Conservation (phyloP, 2,113 vertebrate species). For the Eulemur macaco region DNA sequence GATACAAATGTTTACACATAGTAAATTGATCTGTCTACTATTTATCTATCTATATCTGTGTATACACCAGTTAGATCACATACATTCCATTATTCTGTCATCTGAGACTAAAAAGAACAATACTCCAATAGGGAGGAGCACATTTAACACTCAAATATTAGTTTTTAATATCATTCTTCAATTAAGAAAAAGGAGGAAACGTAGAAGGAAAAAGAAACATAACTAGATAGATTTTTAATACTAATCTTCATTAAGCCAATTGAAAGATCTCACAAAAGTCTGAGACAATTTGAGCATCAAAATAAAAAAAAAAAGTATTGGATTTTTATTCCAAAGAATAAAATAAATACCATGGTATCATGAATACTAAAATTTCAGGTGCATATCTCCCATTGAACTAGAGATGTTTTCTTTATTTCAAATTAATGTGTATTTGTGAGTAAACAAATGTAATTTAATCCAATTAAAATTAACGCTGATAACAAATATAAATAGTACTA, state of each 20-base stretch:
- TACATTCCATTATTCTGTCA: not conserved
- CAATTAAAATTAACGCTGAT: not conserved
- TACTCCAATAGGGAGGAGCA: not conserved
- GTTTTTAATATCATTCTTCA: not conserved
- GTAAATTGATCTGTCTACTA: not conserved
- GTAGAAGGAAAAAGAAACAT: not conserved
- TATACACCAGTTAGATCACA: not conserved
- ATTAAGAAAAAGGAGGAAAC: not conserved
- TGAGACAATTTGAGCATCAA: not conserved
- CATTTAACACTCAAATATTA: not conserved
- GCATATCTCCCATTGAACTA: not conserved
- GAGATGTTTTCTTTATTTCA: not conserved
- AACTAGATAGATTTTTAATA: not conserved
- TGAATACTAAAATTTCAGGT: not conserved
- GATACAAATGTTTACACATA: not conserved
- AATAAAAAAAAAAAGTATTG: not conserved
- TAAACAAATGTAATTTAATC: not conserved
- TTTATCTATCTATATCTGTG: not conserved
- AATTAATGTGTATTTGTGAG: not conserved
- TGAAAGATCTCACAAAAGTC: not conserved
- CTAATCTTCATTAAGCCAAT: not conserved
- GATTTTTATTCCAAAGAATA: not conserved
- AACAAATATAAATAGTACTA: not conserved
- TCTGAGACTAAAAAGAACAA: not conserved
- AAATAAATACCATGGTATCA: not conserved